These are phyloP conservation scores for Formica selysi DNA, from an alignment of 1,140 invertebrate genomes.

Conservation along the genomic window DNA sequence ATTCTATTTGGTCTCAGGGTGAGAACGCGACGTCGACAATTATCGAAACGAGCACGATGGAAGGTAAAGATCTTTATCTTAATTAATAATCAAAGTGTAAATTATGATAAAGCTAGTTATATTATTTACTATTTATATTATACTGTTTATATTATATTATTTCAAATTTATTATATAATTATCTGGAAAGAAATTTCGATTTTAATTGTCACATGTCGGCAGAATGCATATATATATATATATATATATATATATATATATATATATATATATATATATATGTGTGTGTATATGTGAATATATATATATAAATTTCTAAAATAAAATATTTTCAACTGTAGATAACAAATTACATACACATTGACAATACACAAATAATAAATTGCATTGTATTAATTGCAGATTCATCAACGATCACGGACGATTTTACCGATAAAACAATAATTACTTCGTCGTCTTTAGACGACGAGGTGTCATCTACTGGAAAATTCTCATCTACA, in stretches of 20 bases:
- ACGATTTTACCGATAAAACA: background rate
- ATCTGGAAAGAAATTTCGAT: background rate
- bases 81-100: too few species aligned
- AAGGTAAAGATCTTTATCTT: background rate
- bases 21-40: background rate
- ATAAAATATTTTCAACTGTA: background rate
- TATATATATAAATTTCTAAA: background rate
- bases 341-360: background rate
- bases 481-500: background rate
- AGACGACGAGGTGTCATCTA: background rate
- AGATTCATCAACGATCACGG: background rate
- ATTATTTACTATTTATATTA: too few species aligned
- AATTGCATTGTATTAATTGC: background rate
- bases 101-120: too few species aligned
- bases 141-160: too few species aligned
- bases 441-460: background rate
- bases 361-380: background rate
- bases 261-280: too few species aligned
- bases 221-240: background rate
- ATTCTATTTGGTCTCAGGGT: slow-evolving; percentile 1
- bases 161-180: background rate
- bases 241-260: too few species aligned
- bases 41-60: background rate
- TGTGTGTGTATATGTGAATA: too few species aligned
- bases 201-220: background rate